Percentiles rank a stretch among this genome's conserved stretches.
phyloP scores from a whole-genome alignment of 2,113 vertebrate species.

The Neogobius melanostomus region DNA sequence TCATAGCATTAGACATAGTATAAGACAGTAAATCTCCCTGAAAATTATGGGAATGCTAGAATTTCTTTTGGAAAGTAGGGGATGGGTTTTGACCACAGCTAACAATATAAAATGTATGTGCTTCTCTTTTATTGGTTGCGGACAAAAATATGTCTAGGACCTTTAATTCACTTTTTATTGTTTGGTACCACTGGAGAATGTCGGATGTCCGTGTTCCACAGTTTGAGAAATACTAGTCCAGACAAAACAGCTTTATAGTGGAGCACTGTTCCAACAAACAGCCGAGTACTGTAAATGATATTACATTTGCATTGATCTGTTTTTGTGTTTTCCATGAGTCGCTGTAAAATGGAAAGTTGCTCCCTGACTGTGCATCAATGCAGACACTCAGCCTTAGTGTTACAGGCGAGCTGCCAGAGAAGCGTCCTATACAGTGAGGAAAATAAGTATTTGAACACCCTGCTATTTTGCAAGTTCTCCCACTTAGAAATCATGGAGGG shows the following conservation, averaged over 20 bases:
- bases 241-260: slow-evolving; percentile 13
- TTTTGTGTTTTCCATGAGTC: slow-evolving; percentile 25
- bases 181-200: no score
- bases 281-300: slow-evolving; percentile 15
- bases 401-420: background rate
- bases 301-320: slow-evolving; percentile 53
- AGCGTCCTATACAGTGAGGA: slow-evolving; percentile 11
- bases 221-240: background rate
- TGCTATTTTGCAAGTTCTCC: no score
- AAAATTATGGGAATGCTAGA: no score
- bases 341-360: slow-evolving; percentile 40
- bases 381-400: slow-evolving; percentile 10
- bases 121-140: no score
- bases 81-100: no score
- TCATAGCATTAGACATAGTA: no score
- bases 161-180: background rate
- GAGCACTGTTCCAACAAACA: slow-evolving; percentile 21
- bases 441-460: no score
- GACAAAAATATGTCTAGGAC: no score
- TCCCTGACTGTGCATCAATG: slow-evolving; percentile 12
- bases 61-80: no score
- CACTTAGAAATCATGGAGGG: no score
- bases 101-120: no score
- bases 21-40: no score
- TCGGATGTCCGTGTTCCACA: background rate